Conservation (phyloP, 2,888 invertebrate genomes). For the Chalcis sispes region DNA sequence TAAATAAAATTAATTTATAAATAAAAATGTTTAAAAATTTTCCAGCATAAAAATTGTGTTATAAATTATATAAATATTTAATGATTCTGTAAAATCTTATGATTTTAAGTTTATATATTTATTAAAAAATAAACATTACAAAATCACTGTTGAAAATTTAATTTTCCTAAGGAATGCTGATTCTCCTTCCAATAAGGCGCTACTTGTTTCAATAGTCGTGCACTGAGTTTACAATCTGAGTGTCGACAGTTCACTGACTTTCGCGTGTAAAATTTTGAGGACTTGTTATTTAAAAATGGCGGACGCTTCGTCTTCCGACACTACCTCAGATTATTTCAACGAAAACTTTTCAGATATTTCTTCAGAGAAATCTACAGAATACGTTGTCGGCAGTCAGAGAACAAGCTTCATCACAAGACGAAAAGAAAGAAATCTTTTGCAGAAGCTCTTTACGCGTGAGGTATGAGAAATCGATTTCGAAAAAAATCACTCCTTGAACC, state of each 20-base stretch:
- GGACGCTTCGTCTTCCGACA: conserved; percentile 75
- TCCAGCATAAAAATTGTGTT: no score
- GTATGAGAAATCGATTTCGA: conserved; percentile 71
- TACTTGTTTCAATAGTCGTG: conserved; percentile 7
- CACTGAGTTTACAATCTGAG: conserved; percentile 50
- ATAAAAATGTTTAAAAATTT: no score
- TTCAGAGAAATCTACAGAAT: conserved; percentile 70
- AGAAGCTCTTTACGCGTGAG: conserved; percentile 81
- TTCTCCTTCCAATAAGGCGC: no score
- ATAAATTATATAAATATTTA: no score
- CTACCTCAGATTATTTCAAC: conserved; percentile 74
- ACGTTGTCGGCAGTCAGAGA: conserved; percentile 71
- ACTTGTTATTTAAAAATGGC: conserved; percentile 75
- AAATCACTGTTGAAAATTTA: no score
- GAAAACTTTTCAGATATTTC: conserved; percentile 74
- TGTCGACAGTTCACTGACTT: conserved; percentile 51
- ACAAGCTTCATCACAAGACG: conserved; percentile 65
- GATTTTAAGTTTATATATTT: no score
- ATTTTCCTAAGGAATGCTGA: no score
- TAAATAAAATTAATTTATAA: no score
- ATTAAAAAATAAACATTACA: no score
- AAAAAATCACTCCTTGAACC: conserved; percentile 42
- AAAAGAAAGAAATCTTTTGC: conserved; percentile 71
- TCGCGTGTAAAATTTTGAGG: conserved; percentile 49
- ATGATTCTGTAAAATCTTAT: no score